Evolutionary conservation across 2,113 vertebrate genomes (phyloP).

Genomic region (Carassius auratus): DNA sequence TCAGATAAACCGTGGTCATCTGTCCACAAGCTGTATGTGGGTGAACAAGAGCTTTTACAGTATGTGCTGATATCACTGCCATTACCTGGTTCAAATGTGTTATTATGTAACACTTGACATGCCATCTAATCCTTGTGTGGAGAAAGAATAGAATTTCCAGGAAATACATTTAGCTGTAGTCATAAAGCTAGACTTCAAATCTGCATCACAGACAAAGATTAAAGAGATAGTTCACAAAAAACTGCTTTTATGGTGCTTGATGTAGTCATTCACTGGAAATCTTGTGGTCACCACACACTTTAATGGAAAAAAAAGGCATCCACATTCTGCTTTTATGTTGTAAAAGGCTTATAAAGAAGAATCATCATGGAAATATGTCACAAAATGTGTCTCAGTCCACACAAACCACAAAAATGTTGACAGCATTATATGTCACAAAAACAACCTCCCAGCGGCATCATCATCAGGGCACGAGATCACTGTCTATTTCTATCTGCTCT

Average conservation of each 20-base stretch:
- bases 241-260: not conserved
- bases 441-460: not conserved
- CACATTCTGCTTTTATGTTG: not conserved
- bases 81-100: not conserved
- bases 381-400: not conserved
- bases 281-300: not conserved
- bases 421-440: not conserved
- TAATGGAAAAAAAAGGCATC: not conserved
- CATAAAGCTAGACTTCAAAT: not conserved
- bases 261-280: not conserved
- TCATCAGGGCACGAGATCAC: not conserved
- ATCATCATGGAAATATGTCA: not conserved
- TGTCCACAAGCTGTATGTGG: constrained; percentile 30
- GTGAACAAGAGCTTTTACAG: constrained; percentile 20
- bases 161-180: constrained; percentile 1
- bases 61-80: constrained; percentile 13
- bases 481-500: not conserved
- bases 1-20: constrained; percentile 30
- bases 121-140: not conserved
- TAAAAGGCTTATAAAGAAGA: not conserved
- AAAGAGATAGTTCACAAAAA: not conserved
- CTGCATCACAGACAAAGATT: not conserved
- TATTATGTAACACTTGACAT: not conserved
- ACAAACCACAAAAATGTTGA: not conserved
- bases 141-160: not conserved